Base-by-base conservation (phyloP, 2,113 vertebrate genomes). In the Cebidichthys violaceus region DNA sequence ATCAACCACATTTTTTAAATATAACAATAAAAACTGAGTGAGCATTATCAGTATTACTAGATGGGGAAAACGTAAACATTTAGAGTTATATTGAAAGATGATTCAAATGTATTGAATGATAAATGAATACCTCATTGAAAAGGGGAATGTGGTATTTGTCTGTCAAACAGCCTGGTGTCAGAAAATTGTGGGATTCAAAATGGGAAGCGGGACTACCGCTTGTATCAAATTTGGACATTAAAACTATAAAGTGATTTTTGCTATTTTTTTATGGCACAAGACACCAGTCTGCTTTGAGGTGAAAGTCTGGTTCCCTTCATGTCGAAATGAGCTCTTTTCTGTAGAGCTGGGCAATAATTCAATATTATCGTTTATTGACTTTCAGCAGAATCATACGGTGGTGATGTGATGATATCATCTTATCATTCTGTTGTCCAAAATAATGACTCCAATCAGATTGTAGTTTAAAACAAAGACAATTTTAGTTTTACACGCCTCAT, bases 131-230 rank as follows among this genome's bases (percentile, higher is more conserved):
- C 66, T 20, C 27, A 54, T 68, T 47, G 18, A 43, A 31, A 29
- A 33, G 20, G n/a, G 33, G 18, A 41, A 69, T 79, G 57, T 79
- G 41, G 24, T 74, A 39, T 79, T 57, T 79, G 9, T 65, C 33
- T 47, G 27, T 76, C 50, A 74, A 89, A 84, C 84, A 90, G 78
- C 82, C 88, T 87, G 87, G 82, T 88, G 87, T 88, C 81, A 75
- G 11, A 85, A 82, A 52, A 9, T 8, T 37, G 8, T 5, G 39
- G 7, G 52, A 31, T 27, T 14, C 0, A 31, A 50, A 76, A 24
- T 6, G 11, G 50, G 0, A 0, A 3, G 1, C 17, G 33, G 37
- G 41, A 6, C 64, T 31, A 20, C 6, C 9, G 8, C 22, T 18
- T 14, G 2, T 31, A 2, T 31, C 29, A 31, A 31, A 31, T 31